Conservation (phyloP, 2,797 vertebrate genomes). For the Anguilla marmorata region DNA sequence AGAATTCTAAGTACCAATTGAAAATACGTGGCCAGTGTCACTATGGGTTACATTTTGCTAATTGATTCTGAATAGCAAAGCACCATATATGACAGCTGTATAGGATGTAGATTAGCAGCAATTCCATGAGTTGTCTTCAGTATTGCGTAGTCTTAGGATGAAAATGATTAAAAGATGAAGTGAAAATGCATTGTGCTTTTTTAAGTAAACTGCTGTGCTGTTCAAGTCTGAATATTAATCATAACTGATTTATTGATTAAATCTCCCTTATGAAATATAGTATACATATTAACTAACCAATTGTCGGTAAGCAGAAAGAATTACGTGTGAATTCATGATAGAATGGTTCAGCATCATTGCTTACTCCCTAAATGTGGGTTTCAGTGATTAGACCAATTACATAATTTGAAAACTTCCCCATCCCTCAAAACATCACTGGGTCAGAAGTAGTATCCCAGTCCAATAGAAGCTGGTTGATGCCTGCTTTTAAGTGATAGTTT, state of each 20-base stretch:
- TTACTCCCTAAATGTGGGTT: background rate
- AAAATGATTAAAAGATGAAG: background rate
- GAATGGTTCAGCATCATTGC: background rate
- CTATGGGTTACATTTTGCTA: background rate
- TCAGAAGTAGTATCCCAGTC: background rate
- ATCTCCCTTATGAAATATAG: background rate
- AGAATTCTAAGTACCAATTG: background rate
- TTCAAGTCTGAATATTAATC: background rate
- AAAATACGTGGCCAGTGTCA: background rate
- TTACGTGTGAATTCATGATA: background rate
- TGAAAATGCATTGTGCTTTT: background rate
- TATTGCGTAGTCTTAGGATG: background rate
- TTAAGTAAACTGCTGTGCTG: background rate
- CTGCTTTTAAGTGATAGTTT: background rate
- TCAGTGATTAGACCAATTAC: background rate
- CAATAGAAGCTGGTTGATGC: background rate
- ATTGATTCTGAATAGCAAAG: conserved; percentile 1
- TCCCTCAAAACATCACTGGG: background rate
- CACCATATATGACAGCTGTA: background rate
- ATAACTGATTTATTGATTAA: background rate
- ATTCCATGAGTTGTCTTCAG: background rate
- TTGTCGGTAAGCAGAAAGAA: background rate
- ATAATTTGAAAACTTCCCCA: background rate
- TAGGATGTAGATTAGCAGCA: background rate
- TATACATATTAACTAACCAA: background rate